These are phyloP conservation scores for Phengaris alcon DNA, from an alignment of 2,888 invertebrate genomes.

Conservation along the genomic window DNA sequence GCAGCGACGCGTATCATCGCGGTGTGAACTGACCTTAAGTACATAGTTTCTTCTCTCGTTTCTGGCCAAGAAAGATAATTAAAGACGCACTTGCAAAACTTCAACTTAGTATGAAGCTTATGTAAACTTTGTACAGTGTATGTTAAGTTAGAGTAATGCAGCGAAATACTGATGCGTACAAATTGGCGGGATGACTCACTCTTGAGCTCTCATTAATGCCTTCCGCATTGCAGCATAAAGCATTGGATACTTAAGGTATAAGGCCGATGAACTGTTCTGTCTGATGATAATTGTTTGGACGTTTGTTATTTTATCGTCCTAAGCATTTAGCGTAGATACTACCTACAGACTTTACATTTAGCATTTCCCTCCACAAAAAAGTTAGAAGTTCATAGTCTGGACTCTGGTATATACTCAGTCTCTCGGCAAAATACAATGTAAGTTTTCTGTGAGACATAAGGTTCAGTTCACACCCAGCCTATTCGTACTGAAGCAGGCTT, in stretches of 20 bases:
- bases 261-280: slow-evolving; percentile 48
- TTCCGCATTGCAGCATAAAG: slow-evolving; percentile 53
- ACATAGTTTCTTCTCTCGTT: no score
- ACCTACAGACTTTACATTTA: not conserved
- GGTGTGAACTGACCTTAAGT: no score
- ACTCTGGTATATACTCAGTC: no score
- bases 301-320: not conserved
- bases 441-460: no score
- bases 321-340: no score
- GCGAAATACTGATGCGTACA: slow-evolving; percentile 10
- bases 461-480: no score
- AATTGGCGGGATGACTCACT: slow-evolving; percentile 49
- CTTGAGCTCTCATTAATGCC: slow-evolving; percentile 51
- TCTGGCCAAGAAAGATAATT: no score
- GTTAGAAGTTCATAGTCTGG: not conserved
- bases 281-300: not conserved
- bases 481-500: no score
- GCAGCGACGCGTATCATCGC: no score
- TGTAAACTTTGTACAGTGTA: not conserved
- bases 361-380: not conserved
- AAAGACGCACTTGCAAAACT: not conserved
- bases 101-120: not conserved
- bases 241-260: slow-evolving; percentile 47
- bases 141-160: not conserved
- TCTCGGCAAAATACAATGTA: no score